Conservation (phyloP, 2,797 vertebrate genomes). For the Poeciliopsis presidionis region DNA sequence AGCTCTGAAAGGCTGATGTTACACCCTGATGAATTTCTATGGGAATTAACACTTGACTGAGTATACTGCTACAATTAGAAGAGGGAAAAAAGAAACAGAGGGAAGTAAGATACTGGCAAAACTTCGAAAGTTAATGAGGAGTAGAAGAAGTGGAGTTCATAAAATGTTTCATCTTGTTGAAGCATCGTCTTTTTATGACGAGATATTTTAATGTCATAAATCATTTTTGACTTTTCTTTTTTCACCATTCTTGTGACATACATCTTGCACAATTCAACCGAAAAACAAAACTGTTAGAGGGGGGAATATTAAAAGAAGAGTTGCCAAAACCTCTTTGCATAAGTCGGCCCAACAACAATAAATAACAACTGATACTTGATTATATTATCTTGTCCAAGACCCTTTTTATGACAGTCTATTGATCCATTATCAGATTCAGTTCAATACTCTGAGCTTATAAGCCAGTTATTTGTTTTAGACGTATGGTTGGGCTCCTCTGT, state of each 20-base stretch:
- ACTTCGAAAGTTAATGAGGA: background rate
- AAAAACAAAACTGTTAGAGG: background rate
- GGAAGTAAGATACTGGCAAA: background rate
- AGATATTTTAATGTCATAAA: background rate
- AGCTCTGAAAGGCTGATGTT: slow-evolving; percentile 45
- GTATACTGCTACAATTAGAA: background rate
- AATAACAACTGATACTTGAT: background rate
- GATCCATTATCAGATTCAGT: background rate
- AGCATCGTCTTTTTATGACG: background rate
- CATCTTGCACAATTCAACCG: background rate
- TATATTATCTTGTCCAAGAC: background rate
- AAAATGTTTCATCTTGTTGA: background rate
- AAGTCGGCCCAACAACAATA: background rate
- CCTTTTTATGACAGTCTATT: background rate
- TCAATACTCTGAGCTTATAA: background rate
- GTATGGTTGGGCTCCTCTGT: background rate
- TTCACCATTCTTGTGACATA: background rate
- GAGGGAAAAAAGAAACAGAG: slow-evolving; percentile 15
- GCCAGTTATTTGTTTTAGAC: background rate
- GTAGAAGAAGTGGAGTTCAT: background rate
- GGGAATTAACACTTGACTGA: slow-evolving; percentile 17
- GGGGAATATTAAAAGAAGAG: background rate
- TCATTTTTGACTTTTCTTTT: background rate
- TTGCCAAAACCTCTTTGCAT: background rate
- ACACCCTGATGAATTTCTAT: slow-evolving; percentile 25